Evolutionary conservation across 2,113 vertebrate genomes (phyloP).

Genomic region (Himantopus leucocephalus): DNA sequence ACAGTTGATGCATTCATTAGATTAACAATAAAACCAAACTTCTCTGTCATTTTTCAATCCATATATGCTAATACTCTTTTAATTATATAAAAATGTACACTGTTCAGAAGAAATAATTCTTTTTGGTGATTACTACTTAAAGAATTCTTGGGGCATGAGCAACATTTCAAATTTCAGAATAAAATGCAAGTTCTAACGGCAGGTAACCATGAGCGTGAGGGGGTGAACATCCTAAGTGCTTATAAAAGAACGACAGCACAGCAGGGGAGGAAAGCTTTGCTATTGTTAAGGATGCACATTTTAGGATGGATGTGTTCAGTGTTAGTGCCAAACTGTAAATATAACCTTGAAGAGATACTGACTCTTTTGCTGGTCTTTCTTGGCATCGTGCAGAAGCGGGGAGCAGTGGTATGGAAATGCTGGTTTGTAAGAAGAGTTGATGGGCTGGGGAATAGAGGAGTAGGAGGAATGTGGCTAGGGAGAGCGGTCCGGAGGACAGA

Average conservation of each 20-base stretch:
- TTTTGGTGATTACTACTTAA: neutral
- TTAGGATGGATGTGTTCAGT: neutral
- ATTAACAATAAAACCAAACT: neutral
- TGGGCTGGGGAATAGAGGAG: neutral
- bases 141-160: neutral
- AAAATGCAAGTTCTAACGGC: neutral
- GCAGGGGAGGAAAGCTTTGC: neutral
- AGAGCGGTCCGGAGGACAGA: neutral
- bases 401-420: neutral
- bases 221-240: rapidly evolving
- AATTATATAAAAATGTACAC: neutral
- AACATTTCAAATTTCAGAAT: neutral
- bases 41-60: neutral
- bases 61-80: neutral
- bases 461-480: neutral
- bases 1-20: neutral
- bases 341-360: neutral
- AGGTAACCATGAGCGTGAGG: neutral
- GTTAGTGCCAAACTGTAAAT: neutral
- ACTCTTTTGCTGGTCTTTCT: neutral
- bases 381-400: neutral
- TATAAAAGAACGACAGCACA: neutral
- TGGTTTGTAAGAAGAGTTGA: neutral
- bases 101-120: neutral
- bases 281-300: neutral